Conservation (phyloP, 2,797 vertebrate species). For the Taenioides sp. region DNA sequence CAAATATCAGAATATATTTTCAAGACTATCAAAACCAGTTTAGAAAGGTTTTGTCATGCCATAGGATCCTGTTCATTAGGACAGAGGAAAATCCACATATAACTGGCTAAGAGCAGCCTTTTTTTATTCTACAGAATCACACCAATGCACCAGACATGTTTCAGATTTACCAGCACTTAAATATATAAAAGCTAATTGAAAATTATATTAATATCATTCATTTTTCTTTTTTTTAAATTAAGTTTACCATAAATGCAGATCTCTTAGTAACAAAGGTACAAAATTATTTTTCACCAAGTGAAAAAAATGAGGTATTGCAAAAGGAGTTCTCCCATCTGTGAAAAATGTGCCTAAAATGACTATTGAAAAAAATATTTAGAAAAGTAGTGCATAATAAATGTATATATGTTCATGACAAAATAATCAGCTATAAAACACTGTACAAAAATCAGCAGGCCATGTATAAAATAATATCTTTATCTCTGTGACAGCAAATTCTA, state of each 20-base stretch:
- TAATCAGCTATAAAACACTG: slow-evolving; percentile 99
- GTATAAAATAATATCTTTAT: slow-evolving; percentile 98
- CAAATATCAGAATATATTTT: slow-evolving; percentile 78
- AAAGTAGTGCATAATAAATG: slow-evolving; percentile 99
- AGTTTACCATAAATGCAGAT: slow-evolving; percentile 98
- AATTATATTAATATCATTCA: slow-evolving; percentile 99
- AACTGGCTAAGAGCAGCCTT: slow-evolving; percentile 87
- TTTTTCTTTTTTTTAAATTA: slow-evolving; percentile 91
- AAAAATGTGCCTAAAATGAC: slow-evolving; percentile 99
- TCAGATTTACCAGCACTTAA: slow-evolving; percentile 98
- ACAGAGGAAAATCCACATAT: slow-evolving; percentile 85
- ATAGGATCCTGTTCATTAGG: slow-evolving; percentile 76
- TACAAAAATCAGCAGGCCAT: slow-evolving; percentile 99
- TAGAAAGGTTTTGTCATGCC: slow-evolving; percentile 81
- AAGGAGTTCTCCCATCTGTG: slow-evolving; percentile 99
- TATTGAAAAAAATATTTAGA: slow-evolving; percentile 99
- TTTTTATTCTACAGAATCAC: slow-evolving; percentile 93
- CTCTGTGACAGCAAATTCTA: slow-evolving; percentile 99
- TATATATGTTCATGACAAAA: slow-evolving; percentile 99
- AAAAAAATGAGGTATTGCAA: slow-evolving; percentile 99
- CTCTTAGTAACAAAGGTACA: slow-evolving; percentile 99
- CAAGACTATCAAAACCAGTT: slow-evolving; percentile 81
- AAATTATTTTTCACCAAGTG: slow-evolving; percentile 99
- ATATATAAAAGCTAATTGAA: slow-evolving; percentile 99
- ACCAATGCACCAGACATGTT: slow-evolving; percentile 89